phyloP scores from a whole-genome alignment of 2,113 vertebrate species.

The Mormyrus lacerda region DNA sequence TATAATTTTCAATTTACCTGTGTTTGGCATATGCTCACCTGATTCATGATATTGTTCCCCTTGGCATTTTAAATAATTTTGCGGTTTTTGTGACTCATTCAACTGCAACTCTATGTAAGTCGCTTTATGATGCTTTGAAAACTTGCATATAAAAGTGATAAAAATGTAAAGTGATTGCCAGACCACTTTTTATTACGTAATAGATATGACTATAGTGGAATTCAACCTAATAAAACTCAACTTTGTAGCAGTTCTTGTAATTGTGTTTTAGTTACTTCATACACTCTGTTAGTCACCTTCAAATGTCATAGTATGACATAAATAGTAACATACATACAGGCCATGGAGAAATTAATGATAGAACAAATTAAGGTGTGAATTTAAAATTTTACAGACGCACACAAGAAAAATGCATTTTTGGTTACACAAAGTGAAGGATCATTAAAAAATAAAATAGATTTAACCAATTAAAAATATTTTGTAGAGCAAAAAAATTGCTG shows the following conservation, averaged over 20 bases:
- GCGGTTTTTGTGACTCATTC: not conserved
- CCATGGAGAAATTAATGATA: not conserved
- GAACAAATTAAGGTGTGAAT: too few species aligned
- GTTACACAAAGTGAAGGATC: not conserved
- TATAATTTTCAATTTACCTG: not conserved
- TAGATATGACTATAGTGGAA: not conserved
- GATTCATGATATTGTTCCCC: not conserved
- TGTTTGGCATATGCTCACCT: not conserved
- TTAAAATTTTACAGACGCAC: not conserved
- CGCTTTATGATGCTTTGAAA: not conserved
- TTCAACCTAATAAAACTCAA: not conserved
- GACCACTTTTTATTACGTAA: not conserved
- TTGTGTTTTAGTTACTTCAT: not conserved
- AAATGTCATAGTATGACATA: not conserved
- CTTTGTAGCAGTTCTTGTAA: not conserved
- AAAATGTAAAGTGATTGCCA: not conserved
- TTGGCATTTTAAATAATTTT: not conserved
- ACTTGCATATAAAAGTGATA: not conserved
- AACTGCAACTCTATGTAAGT: not conserved
- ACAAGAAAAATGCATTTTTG: not conserved
- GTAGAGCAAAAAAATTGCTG: too few species aligned
- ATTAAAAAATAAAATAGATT: not conserved
- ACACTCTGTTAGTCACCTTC: not conserved
- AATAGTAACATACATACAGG: not conserved
- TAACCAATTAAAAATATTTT: too few species aligned